Percentiles rank a stretch among this genome's conserved stretches.
Evolutionary conservation across 2,888 invertebrate genomes (phyloP).

Genomic region (Caenorhabditis wallacei): DNA sequence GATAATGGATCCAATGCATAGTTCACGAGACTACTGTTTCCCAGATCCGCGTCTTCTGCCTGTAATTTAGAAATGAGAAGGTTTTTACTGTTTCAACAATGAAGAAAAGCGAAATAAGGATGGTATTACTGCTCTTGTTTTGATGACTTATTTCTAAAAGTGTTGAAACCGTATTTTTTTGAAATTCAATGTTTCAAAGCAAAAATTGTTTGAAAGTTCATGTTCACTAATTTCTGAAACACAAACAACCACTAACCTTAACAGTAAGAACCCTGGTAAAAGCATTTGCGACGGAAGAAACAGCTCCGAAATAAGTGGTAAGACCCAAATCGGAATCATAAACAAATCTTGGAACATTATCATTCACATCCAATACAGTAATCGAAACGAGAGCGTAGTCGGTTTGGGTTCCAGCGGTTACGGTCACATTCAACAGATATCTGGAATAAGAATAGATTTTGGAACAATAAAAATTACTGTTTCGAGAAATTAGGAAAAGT

Average conservation of each 20-base stretch:
- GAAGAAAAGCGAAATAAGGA: too few species aligned
- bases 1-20: slow-evolving; percentile 87
- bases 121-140: too few species aligned
- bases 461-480: neutral
- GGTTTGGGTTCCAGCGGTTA: slow-evolving; percentile 77
- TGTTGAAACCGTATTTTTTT: too few species aligned
- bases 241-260: slow-evolving; percentile 64
- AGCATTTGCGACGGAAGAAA: slow-evolving; percentile 75
- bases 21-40: slow-evolving; percentile 89
- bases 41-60: slow-evolving; percentile 92
- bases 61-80: slow-evolving; percentile 83
- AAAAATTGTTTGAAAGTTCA: too few species aligned
- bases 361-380: slow-evolving; percentile 89
- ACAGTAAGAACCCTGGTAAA: slow-evolving; percentile 77
- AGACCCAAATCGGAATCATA: slow-evolving; percentile 77
- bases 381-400: slow-evolving; percentile 81
- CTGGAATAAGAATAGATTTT: slow-evolving; percentile 46
- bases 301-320: slow-evolving; percentile 79
- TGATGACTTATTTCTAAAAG: too few species aligned
- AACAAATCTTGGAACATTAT: slow-evolving; percentile 94
- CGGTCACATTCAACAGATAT: slow-evolving; percentile 82
- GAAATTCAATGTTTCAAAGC: too few species aligned
- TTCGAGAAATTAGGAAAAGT: too few species aligned
- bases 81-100: neutral
- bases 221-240: too few species aligned